A percentile compares a stretch with the other conserved stretches of the same genome.
Conservation (phyloP, 2,888 invertebrate genomes). For the Eupithecia abbreviata region DNA sequence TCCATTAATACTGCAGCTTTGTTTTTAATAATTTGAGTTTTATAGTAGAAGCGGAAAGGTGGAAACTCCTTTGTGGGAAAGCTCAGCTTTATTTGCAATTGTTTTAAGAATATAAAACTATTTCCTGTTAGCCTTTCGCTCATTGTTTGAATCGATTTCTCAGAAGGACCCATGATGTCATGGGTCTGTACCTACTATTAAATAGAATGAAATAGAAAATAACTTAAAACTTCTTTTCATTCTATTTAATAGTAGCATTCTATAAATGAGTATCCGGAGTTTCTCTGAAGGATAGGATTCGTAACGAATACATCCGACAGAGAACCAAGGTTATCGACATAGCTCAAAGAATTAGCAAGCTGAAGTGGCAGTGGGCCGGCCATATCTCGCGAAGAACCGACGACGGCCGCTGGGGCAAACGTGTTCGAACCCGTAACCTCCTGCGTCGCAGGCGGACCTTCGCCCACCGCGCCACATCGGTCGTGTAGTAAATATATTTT, state of each 20-base stretch:
- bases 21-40: conserved; percentile 45
- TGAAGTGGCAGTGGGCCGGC: too few species aligned
- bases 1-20: conserved; percentile 36
- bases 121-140: conserved; percentile 78
- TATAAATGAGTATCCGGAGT: background rate
- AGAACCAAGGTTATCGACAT: too few species aligned
- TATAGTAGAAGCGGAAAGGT: conserved; percentile 41
- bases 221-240: background rate
- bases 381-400: too few species aligned
- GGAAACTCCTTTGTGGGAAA: conserved; percentile 45
- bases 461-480: too few species aligned
- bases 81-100: conserved; percentile 70
- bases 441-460: too few species aligned
- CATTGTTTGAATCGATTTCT: conserved; percentile 68
- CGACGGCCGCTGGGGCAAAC: too few species aligned
- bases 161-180: conserved; percentile 71
- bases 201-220: too few species aligned
- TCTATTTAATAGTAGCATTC: background rate
- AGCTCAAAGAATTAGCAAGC: too few species aligned
- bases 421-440: too few species aligned
- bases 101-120: conserved; percentile 77
- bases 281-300: too few species aligned
- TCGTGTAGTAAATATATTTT: too few species aligned
- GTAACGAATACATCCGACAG: too few species aligned
- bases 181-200: conserved; percentile 34